phyloP scores from a whole-genome alignment of 1,140 invertebrate species.

The Bradynema listronoti region DNA sequence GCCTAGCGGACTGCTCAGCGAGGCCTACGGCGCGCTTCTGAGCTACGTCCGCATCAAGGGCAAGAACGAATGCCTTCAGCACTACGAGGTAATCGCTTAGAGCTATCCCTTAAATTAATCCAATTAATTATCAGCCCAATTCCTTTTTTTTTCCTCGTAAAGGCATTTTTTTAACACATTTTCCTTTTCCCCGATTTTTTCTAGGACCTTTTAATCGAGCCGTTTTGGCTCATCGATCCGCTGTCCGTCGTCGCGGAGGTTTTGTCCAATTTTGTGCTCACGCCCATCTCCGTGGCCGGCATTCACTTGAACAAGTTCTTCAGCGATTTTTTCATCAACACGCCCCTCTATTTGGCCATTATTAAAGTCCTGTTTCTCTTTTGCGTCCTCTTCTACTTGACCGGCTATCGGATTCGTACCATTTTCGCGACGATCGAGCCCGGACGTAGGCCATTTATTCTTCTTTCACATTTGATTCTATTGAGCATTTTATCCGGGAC shows the following conservation, averaged over 20 bases:
- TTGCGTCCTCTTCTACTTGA: constrained; percentile 21
- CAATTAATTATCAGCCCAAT: too few species aligned
- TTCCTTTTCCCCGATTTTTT: too few species aligned
- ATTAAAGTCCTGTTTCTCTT: constrained; percentile 35
- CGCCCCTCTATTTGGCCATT: constrained; percentile 32
- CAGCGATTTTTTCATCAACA: constrained; percentile 40
- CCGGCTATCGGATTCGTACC: constrained; percentile 2
- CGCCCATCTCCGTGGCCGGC: constrained; percentile 31
- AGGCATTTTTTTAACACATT: too few species aligned
- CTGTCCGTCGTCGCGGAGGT: constrained; percentile 38
- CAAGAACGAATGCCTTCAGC: constrained; percentile 35
- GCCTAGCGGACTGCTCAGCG: constrained; percentile 28
- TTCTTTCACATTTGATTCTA: too few species aligned
- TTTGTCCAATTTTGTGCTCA: constrained; percentile 33
- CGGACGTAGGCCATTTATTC: background rate
- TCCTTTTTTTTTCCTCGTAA: too few species aligned
- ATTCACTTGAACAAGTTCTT: constrained; percentile 37
- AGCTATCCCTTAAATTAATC: too few species aligned
- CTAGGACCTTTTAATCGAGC: constrained; percentile 38
- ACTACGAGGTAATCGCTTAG: constrained; percentile 42
- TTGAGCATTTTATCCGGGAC: too few species aligned
- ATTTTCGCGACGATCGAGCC: constrained; percentile 7
- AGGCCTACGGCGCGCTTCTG: constrained; percentile 36
- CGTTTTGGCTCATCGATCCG: constrained; percentile 36
- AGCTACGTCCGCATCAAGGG: constrained; percentile 43